Evolutionary conservation across 2,113 vertebrate genomes (phyloP), one percentile per base, ranked within the genome.

Genomic region (Pagrus major): DNA sequence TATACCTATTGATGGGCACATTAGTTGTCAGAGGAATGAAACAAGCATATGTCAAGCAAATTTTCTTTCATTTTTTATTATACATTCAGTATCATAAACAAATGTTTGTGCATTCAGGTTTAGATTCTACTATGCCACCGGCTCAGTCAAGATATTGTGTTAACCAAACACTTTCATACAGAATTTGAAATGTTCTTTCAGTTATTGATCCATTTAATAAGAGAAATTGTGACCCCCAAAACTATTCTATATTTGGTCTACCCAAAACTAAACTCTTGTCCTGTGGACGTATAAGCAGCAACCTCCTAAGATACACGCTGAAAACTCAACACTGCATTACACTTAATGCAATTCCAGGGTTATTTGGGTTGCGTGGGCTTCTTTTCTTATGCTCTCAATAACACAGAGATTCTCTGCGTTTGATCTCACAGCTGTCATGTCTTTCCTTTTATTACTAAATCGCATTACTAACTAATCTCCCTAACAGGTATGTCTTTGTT

Each of bases 401-500:
- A 61, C 73, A 67, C n/a, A 9, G 31, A 52, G 46, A 29, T 56
- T 63, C 44, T 47, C 35, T 68, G 25, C 47, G 49, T 76, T 64
- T 84, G 47, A 44, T 52, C 47, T 78, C 42, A 21, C 27, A 72
- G 39, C 76, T 88, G 76, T 80, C 61, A 44, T 77, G 83, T 83
- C 90, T 93, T 54, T 80, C 49, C 66, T 75, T 89, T 64, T 82
- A 52, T 66, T 64, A 46, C 76, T 77, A 90, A n/a, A 89, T 90
- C 71, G n/a, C 81, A 81, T 89, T 71, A 65, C 68, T 63, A 65
- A 83, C 77, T 80, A 89, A 91, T 91, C 87, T 73, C 58, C 78
- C 86, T 91, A 91, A 93, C 81, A 58, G 67, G 42, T 89, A 64
- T 89, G 78, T 83, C 86, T 95, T 85, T 89, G 91, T 92, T 89